Base-by-base conservation (phyloP, 2,113 vertebrate genomes). In the Oryzias celebensis region DNA sequence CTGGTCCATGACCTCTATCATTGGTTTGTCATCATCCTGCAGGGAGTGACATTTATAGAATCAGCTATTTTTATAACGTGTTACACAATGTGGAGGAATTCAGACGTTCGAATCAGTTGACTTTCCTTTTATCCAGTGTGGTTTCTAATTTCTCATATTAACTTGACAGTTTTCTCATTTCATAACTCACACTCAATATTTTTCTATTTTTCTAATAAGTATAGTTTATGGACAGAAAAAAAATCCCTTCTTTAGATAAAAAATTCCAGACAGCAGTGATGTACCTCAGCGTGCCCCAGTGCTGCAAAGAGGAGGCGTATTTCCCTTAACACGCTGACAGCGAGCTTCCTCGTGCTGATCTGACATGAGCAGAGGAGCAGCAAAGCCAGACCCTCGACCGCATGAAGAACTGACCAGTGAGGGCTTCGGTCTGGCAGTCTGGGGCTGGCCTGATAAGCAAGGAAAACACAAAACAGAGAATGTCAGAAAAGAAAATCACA, bases 1-100 rank as follows among this genome's bases (percentile, higher is more conserved):
- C 22, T 98, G 96, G 89, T 99, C 97, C 97, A 99, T 95, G 76
- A 98, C 93, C 86, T 99, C 97, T 59, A 99, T 97, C 96, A 99
- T 96, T 22, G 96, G 96, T 74, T 94, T 97, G 90, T 99, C 97
- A 56, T 98, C 97, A 17, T 98, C 96, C 96, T 99, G 88, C 3
- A 71, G 15, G 58, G 66, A 31, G 61, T 58, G 65, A 75, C 58
- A 66, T 72, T 80, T 65, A 76, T 67, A 86, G 67, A 70, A 54
- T 42, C 24, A 68, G 69, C 53, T 83, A 75, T 84, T 79, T 77
- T 79, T 75, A 73, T 14, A 84, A 45, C 55, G 69, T 49, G 23
- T 80, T 75, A 77, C 52, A 65, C 52, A 61, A 57, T 14, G 57
- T 51, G 54, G 69, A 54, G 62, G 46, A 60, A 65, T 58, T 63